phyloP scores from a whole-genome alignment of 1,140 invertebrate genomes.

The Epicauta chinensis region DNA sequence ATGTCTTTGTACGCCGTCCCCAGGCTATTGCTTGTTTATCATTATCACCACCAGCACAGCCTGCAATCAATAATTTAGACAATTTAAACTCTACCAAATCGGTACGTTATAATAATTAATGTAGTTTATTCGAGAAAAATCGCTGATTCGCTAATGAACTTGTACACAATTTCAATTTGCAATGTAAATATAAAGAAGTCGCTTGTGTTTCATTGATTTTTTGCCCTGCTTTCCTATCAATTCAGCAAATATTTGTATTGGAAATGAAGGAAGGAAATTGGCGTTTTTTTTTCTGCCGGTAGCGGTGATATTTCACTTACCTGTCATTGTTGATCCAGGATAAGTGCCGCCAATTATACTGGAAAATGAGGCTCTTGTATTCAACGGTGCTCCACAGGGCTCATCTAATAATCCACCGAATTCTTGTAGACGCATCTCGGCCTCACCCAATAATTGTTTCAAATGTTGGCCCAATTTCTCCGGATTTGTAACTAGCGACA shows the following conservation, averaged over 20 bases:
- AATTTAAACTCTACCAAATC: no score
- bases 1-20: conserved; percentile 74
- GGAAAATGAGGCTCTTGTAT: conserved; percentile 48
- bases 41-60: conserved; percentile 61
- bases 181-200: no score
- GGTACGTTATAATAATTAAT: no score
- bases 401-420: conserved; percentile 53
- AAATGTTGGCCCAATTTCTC: conserved; percentile 68
- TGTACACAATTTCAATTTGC: no score
- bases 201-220: no score
- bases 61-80: no score
- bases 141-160: no score
- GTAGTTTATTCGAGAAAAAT: no score
- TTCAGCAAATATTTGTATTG: no score
- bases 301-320: conserved; percentile 19
- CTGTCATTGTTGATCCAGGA: conserved; percentile 40
- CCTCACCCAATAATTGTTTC: conserved; percentile 69
- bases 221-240: no score
- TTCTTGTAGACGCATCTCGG: conserved; percentile 69
- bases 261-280: neutral
- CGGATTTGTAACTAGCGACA: conserved; percentile 61
- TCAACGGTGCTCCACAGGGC: conserved; percentile 35
- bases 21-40: conserved; percentile 83
- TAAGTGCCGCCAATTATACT: conserved; percentile 41
- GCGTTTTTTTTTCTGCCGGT: neutral